phyloP scores from a whole-genome alignment of 2,888 invertebrate species.

The Diarsia rubi region DNA sequence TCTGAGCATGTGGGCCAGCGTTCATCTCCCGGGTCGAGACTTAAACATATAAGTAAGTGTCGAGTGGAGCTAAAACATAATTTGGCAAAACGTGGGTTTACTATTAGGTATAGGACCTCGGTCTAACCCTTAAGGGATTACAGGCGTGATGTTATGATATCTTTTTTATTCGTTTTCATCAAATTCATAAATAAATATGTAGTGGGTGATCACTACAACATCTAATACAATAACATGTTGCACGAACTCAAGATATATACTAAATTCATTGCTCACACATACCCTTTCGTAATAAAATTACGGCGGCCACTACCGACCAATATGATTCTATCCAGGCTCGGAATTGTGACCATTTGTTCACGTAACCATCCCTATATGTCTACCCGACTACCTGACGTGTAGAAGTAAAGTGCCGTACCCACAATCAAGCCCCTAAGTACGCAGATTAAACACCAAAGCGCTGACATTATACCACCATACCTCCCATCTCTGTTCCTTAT shows the following conservation, averaged over 20 bases:
- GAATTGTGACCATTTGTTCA: slow-evolving; percentile 56
- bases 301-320: slow-evolving; percentile 25
- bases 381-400: slow-evolving; percentile 40
- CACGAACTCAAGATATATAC: slow-evolving; percentile 6
- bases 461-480: slow-evolving; percentile 60
- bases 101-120: no score
- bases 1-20: no score
- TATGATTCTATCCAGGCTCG: slow-evolving; percentile 52
- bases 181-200: not conserved
- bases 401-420: slow-evolving; percentile 59
- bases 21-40: no score
- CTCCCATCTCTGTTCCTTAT: slow-evolving; percentile 68
- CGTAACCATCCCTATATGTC: slow-evolving; percentile 36
- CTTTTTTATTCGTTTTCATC: no score
- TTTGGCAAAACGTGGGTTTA: no score
- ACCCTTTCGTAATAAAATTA: slow-evolving; percentile 47
- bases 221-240: slow-evolving; percentile 5
- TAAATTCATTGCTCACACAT: slow-evolving; percentile 30
- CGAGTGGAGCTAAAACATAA: no score
- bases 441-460: slow-evolving; percentile 68
- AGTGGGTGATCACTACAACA: not conserved
- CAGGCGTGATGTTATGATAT: no score
- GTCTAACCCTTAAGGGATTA: no score
- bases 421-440: slow-evolving; percentile 65
- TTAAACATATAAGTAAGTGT: no score